Percentiles rank a stretch among this genome's conserved stretches.
Evolutionary conservation across 2,888 invertebrate genomes (phyloP).

Genomic region (Clitarchus hookeri): DNA sequence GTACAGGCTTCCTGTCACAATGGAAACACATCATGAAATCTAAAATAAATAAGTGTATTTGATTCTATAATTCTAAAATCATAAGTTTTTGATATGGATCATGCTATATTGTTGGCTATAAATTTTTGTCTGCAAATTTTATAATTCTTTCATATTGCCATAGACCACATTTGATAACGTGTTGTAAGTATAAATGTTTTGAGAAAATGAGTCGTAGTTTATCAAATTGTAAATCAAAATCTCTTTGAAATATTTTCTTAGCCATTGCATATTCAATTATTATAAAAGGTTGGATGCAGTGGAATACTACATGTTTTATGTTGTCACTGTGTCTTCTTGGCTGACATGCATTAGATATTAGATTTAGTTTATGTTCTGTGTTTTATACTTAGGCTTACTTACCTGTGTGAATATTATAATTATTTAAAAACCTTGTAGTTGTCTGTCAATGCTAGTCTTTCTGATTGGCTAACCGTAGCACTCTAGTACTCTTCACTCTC

Average conservation of each 20-base stretch:
- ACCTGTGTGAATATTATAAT: background rate
- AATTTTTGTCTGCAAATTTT: background rate
- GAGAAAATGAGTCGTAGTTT: too few species aligned
- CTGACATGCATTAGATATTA: background rate
- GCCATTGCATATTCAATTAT: background rate
- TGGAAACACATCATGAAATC: background rate
- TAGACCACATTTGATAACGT: background rate
- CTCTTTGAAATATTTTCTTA: too few species aligned
- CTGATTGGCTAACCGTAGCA: background rate
- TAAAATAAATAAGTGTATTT: too few species aligned
- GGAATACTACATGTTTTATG: background rate
- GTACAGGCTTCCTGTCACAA: background rate
- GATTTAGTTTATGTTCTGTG: background rate
- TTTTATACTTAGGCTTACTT: background rate
- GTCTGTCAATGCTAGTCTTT: background rate
- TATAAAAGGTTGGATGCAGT: background rate
- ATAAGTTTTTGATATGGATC: background rate
- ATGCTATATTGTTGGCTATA: background rate
- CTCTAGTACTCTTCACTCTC: slow-evolving; percentile 9
- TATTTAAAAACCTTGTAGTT: background rate
- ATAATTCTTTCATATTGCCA: background rate
- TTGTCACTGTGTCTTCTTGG: background rate
- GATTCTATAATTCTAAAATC: too few species aligned
- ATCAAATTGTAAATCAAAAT: too few species aligned
- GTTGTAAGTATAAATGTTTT: too few species aligned